Percentiles rank a stretch among this genome's conserved stretches.
Conservation (phyloP, 1,140 invertebrate species). For the Oppia nitens region DNA sequence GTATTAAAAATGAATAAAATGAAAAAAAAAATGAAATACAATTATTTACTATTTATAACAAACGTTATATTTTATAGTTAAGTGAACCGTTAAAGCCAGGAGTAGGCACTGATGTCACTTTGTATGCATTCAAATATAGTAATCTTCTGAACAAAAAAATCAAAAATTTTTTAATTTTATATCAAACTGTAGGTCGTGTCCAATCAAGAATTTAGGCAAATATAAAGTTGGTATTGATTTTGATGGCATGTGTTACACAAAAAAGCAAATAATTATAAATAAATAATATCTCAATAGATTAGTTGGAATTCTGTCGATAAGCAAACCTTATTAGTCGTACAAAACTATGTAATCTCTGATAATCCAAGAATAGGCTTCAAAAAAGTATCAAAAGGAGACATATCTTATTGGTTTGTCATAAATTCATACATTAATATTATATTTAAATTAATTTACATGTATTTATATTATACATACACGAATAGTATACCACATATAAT, state of each 20-base stretch:
- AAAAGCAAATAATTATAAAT: neutral
- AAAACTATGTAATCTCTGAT: constrained; percentile 55
- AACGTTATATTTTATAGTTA: neutral
- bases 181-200: neutral
- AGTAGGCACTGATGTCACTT: neutral
- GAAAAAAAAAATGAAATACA: too few relatives aligned
- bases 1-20: too few relatives aligned
- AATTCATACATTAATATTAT: neutral
- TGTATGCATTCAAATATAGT: too few relatives aligned
- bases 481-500: too few relatives aligned
- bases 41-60: too few relatives aligned
- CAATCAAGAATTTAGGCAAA: neutral
- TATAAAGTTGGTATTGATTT: neutral
- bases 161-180: neutral
- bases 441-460: neutral
- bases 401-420: constrained; percentile 31
- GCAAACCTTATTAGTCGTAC: constrained; percentile 18
- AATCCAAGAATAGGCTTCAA: constrained; percentile 53
- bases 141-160: neutral
- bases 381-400: constrained; percentile 57
- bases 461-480: too few relatives aligned
- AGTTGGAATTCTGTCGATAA: constrained; percentile 13
- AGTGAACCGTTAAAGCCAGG: neutral
- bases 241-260: too few relatives aligned
- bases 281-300: neutral